Base-by-base conservation (phyloP, 2,113 vertebrate genomes). In the Scalopus aquaticus region DNA sequence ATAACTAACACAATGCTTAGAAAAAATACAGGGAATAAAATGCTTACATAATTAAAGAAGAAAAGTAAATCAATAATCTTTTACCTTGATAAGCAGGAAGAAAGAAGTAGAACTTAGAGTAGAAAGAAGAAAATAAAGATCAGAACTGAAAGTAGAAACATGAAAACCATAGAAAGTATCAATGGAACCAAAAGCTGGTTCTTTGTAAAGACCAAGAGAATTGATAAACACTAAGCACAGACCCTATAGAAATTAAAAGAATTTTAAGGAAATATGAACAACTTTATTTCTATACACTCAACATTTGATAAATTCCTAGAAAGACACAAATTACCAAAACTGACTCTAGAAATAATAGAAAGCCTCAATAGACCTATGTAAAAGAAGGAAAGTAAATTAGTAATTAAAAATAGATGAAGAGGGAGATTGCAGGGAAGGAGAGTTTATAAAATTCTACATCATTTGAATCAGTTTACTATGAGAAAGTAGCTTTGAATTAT, bases 31-130 rank as follows among this genome's bases (percentile, higher is more conserved):
- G 54, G 54, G 54, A 22, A 80, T 79, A 73, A 92, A 67, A 88
- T 95, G 22, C 37, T 70, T 82, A 19, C 5, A 35, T 58, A 60
- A 39, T 51, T 82, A 56, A 85, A 49, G 26, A 54, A 60, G 15
- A 79, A 69, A 88, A 51, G 20, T 70, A 72, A 95, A 67, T 81
- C 15, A 51, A 58, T 37, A 81, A 93, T 82, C 35, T 88, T 49
- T 46, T 77, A 42, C 19, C 5, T 77, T 86, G 13, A 82, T 6
- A 90, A 72, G 22, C 16, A 81, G 83, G 16, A 85, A 85, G 17
- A 22, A 85, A 85, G 17, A 22, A 54, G 49, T 51, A 92, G 46
- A 93, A 62, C 64, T 64, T 20, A 82, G 49, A 91, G 13, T 51
- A 74, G 39, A 91, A 69, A 15, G 32, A 84, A 89, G 32, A 73